phyloP scores from a whole-genome alignment of 2,797 vertebrate species.

The Rhinogobio ventralis region DNA sequence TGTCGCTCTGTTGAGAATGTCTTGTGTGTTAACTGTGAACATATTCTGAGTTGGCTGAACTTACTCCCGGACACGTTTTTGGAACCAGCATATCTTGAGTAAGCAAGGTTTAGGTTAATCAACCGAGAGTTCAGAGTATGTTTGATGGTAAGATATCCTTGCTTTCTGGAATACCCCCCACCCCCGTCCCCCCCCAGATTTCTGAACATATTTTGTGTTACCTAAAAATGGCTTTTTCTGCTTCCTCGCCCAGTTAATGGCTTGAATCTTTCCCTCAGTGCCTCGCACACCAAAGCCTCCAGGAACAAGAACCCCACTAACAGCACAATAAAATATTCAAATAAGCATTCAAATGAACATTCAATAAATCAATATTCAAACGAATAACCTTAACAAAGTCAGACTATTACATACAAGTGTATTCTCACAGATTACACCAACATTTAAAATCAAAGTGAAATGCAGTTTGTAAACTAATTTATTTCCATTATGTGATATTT shows the following conservation, averaged over 20 bases:
- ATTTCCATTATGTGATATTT: background rate
- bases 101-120: too few relatives aligned
- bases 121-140: too few relatives aligned
- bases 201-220: slow-evolving; percentile 70
- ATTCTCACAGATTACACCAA: background rate
- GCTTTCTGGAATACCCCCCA: too few relatives aligned
- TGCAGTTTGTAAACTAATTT: background rate
- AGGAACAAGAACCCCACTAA: slow-evolving; percentile 90
- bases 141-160: too few relatives aligned
- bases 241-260: slow-evolving; percentile 93
- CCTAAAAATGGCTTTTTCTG: slow-evolving; percentile 95
- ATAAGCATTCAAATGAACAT: background rate
- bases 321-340: background rate
- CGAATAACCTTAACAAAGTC: background rate
- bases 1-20: too few relatives aligned
- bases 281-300: slow-evolving; percentile 94
- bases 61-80: too few relatives aligned
- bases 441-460: background rate
- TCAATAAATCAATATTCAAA: background rate
- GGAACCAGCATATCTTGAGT: too few relatives aligned
- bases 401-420: background rate
- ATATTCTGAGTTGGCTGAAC: too few relatives aligned
- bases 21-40: too few relatives aligned
- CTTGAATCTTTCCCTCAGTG: slow-evolving; percentile 95
- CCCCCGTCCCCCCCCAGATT: too few relatives aligned